A percentile compares a stretch with the other conserved stretches of the same genome.
Conservation (phyloP, 2,888 invertebrate genomes). For the Leucophora obtusa region DNA sequence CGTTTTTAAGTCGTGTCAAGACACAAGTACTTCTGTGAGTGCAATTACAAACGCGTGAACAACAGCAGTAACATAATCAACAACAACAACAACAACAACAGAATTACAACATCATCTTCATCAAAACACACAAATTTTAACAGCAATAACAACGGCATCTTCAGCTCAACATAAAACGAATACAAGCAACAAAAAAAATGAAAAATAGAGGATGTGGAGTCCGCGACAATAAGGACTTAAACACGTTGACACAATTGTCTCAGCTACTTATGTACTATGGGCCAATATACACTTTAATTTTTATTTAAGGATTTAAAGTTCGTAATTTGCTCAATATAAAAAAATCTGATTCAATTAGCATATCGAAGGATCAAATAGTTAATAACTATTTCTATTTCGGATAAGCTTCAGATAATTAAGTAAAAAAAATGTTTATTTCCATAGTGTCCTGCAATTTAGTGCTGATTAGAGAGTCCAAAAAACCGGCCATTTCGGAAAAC, state of each 20-base stretch:
- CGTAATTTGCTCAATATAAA: no score
- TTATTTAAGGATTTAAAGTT: no score
- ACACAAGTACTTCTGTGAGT: constrained; percentile 55
- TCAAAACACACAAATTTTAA: neutral
- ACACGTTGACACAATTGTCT: constrained; percentile 55
- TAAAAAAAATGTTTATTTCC: neutral
- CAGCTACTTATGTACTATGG: constrained; percentile 12
- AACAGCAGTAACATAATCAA: constrained; percentile 45
- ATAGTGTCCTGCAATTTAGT: neutral
- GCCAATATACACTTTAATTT: neutral
- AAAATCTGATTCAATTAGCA: no score
- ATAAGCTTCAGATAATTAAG: neutral
- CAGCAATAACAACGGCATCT: constrained; percentile 26
- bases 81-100: neutral
- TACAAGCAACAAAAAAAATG: no score
- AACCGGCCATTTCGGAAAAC: no score
- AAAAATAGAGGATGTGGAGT: constrained; percentile 36
- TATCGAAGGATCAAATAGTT: no score
- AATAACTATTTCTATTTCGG: no score
- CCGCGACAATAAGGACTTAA: constrained; percentile 61
- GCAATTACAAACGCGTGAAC: constrained; percentile 59
- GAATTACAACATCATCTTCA: constrained; percentile 2
- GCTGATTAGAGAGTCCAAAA: no score
- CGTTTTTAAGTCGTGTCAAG: constrained; percentile 61
- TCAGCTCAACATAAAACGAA: constrained; percentile 20